A percentile compares a stretch with the other conserved stretches of the same genome.
phyloP scores from a whole-genome alignment of 2,113 vertebrate genomes.

The Psilopsiagon aurifrons region DNA sequence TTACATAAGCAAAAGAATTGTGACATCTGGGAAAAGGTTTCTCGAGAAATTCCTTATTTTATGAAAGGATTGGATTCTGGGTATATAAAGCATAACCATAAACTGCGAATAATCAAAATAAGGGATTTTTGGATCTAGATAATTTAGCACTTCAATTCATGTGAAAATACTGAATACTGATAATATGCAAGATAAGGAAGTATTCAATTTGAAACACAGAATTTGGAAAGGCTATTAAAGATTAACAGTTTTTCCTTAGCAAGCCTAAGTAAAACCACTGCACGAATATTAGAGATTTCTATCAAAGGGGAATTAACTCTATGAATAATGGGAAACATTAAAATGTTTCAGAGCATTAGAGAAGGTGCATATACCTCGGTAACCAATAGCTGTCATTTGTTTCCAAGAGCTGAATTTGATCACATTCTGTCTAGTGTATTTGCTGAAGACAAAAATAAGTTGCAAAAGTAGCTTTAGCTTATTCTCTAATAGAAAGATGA shows the following conservation, averaged over 20 bases:
- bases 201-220: background rate
- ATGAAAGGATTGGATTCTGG: background rate
- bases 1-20: background rate
- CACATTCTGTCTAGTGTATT: background rate
- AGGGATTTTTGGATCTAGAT: background rate
- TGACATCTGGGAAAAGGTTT: background rate
- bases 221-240: background rate
- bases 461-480: background rate
- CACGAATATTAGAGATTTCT: background rate
- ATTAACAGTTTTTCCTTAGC: conserved; percentile 21
- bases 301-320: background rate
- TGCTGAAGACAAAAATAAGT: background rate
- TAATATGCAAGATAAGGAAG: background rate
- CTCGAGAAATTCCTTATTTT: background rate
- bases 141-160: background rate
- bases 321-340: background rate
- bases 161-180: background rate
- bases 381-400: background rate
- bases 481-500: background rate
- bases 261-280: background rate
- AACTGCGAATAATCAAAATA: background rate
- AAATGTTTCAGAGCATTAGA: background rate
- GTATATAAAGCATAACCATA: background rate
- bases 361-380: background rate
- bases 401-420: background rate